Conservation (phyloP, 2,797 vertebrate species). For the Salarias fasciatus region DNA sequence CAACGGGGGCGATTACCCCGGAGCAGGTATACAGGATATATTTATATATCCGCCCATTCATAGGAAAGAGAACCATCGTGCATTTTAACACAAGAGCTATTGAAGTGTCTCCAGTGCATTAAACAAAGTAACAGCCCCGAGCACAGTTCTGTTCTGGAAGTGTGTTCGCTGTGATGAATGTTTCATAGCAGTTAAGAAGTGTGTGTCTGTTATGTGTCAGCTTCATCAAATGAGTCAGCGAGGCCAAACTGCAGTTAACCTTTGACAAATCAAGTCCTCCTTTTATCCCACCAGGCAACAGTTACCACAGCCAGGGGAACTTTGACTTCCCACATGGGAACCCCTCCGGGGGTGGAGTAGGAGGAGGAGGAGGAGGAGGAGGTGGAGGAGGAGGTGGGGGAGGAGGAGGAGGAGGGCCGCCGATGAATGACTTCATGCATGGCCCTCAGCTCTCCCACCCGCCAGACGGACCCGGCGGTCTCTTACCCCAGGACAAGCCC, state of each 20-base stretch:
- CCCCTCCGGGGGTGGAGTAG: conserved; percentile 84
- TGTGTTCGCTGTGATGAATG: conserved; percentile 39
- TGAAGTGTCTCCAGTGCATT: conserved; percentile 35
- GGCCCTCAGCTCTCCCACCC: conserved; percentile 97
- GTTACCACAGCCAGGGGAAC: conserved; percentile 95
- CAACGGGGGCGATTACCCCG: conserved; percentile 89
- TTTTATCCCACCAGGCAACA: conserved; percentile 86
- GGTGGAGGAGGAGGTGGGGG: too few relatives aligned
- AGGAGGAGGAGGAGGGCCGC: conserved; percentile 76
- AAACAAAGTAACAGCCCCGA: conserved; percentile 46
- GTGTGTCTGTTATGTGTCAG: conserved; percentile 22
- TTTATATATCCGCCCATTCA: conserved; percentile 21
- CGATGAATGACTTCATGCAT: conserved; percentile 99
- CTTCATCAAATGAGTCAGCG: conserved; percentile 6
- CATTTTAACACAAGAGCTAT: conserved; percentile 32
- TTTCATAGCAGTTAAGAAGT: conserved; percentile 15
- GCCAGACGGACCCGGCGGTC: conserved; percentile 92
- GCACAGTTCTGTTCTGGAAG: conserved; percentile 41
- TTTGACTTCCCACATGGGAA: conserved; percentile 98
- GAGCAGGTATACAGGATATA: too few relatives aligned
- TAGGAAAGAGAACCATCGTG: conserved; percentile 28
- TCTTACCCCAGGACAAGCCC: conserved; percentile 94
- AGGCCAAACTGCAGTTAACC: conserved; percentile 8
- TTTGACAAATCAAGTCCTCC: conserved; percentile 9
- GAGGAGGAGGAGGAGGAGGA: conserved; percentile 62